Percentiles rank a stretch among this genome's conserved stretches.
Evolutionary conservation across 2,888 invertebrate species (phyloP).

Genomic region (Trachelus tabidus): DNA sequence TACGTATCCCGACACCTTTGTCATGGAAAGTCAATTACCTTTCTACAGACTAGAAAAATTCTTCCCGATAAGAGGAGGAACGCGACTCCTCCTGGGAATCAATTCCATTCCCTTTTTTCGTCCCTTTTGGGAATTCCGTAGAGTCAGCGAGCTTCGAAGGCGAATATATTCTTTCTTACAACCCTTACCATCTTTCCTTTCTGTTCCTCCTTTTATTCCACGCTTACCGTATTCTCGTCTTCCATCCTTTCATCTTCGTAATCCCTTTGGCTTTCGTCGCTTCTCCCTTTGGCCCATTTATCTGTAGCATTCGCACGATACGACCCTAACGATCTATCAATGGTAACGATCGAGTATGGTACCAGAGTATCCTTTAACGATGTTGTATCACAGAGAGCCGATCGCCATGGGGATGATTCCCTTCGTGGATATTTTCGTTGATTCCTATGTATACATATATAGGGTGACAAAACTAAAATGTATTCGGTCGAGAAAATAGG

Average conservation of each 20-base stretch:
- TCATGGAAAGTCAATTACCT: neutral
- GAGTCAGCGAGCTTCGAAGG: neutral
- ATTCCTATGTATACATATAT: neutral
- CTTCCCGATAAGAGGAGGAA: neutral
- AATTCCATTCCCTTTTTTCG: neutral
- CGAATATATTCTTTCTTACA: neutral
- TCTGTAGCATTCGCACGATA: neutral
- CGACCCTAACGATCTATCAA: neutral
- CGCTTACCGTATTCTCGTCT: neutral
- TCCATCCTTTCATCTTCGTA: neutral
- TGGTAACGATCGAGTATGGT: neutral
- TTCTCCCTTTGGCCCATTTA: neutral
- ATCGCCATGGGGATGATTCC: neutral
- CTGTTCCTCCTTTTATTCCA: neutral
- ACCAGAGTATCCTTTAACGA: neutral
- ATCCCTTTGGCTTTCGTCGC: neutral
- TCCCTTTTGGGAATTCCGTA: neutral
- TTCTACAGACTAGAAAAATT: neutral
- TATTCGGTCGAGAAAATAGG: neutral
- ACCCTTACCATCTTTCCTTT: neutral
- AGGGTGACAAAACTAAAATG: neutral
- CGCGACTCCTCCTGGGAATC: neutral
- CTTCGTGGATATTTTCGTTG: neutral
- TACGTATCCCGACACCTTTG: neutral
- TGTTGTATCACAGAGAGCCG: neutral